A percentile compares a stretch with the other conserved stretches of the same genome.
phyloP scores from a whole-genome alignment of 2,797 vertebrate genomes.

The Bryconaethiops microstoma region DNA sequence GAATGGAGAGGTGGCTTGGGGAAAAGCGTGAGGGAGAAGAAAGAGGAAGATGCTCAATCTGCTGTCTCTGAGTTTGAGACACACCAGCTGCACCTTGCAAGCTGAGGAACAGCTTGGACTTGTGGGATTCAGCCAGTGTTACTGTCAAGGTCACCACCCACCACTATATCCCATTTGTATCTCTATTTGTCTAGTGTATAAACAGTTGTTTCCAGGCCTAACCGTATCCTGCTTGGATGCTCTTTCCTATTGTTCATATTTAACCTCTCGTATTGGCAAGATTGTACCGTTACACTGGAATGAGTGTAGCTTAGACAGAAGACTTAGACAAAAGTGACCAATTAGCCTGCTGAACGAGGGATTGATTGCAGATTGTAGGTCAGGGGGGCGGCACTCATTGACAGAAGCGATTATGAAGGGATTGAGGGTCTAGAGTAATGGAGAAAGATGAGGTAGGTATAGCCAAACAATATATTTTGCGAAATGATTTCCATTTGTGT shows the following conservation, averaged over 20 bases:
- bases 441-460: neutral
- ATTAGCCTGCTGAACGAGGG: neutral
- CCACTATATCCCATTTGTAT: neutral
- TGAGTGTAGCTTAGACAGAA: neutral
- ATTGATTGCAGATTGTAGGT: neutral
- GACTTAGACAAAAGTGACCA: neutral
- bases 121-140: constrained; percentile 6
- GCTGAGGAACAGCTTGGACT: neutral
- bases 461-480: constrained; percentile 1
- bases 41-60: constrained; percentile 28
- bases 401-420: neutral
- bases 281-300: neutral
- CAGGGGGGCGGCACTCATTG: neutral
- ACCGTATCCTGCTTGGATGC: neutral
- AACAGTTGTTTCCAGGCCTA: neutral
- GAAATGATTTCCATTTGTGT: neutral
- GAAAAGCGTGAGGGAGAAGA: constrained; percentile 24
- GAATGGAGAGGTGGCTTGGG: constrained; percentile 13
- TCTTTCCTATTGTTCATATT: neutral
- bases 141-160: neutral
- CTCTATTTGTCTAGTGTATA: constrained; percentile 5
- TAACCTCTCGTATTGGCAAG: neutral
- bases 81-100: constrained; percentile 38
- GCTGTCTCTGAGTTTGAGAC: constrained; percentile 27
- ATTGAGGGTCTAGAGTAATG: neutral